Base-by-base conservation (phyloP, 2,888 invertebrate species). In the Habrosyne pyritoides region DNA sequence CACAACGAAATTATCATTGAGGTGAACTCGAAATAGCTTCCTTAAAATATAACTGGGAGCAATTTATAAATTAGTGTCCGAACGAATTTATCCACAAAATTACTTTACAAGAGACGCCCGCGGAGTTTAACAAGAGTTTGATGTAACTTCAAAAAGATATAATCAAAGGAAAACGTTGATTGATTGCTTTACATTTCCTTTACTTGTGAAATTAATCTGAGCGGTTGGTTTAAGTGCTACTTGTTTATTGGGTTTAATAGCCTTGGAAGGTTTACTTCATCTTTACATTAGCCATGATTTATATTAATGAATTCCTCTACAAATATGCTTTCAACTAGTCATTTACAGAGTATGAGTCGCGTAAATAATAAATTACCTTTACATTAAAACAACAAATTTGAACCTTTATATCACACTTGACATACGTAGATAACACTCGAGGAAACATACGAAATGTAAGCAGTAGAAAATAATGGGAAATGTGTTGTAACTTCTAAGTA, bases 121-220 rank as follows among this genome's bases (percentile, higher is more conserved):
- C 47, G 60, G 61, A 42, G 42, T 42, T 54, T 52, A 52, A 42
- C 42, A 14, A 46, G 57, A 33, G 33, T 53, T 33, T 14, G 24
- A 52, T 52, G 36, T 46, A 42, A 42, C 24, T 42, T 46, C 24
- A 52, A 21, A 52, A 22, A 52, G 28, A 57, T 55, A 56, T 53
- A 60, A 59, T 73, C 70, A 70, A 71, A 69, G 63, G 59, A 57
- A 63, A 70, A 67, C 71, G 66, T 70, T 72, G 77, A 75, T 75
- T 72, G 75, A 77, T 73, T 72, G 61, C 61, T 60, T 66, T 59
- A 59, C 53, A 56, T 71, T 64, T 67, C 54, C 62, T 63, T 59
- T 53, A 53, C 55, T 58, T 47, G 47, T 53, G 53, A 61, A 51
- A 66, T 65, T 67, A 64, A 63, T 64, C 59, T 59, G 63, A 65